Percentiles rank a stretch among this genome's conserved stretches.
Evolutionary conservation across 2,113 vertebrate genomes (phyloP).

Genomic region (Aphelocoma coerulescens): DNA sequence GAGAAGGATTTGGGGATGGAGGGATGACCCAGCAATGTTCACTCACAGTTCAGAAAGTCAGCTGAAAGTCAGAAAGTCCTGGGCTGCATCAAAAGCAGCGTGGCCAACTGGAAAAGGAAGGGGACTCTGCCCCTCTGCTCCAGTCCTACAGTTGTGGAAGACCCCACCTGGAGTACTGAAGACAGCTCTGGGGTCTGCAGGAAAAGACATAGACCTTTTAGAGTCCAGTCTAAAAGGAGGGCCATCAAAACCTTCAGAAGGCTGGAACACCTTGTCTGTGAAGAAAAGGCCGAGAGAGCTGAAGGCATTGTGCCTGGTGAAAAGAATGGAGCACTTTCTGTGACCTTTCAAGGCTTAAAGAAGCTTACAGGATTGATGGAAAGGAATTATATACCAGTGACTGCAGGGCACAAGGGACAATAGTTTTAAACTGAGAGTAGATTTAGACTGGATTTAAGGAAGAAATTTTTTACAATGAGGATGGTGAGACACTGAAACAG

Average conservation of each 20-base stretch:
- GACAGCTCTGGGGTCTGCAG: neutral
- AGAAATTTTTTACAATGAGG: neutral
- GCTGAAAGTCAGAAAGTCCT: no score
- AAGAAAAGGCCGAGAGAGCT: neutral
- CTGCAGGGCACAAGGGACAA: neutral
- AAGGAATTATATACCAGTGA: neutral
- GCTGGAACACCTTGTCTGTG: neutral
- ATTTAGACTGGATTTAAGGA: neutral
- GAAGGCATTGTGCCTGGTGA: rapidly evolving
- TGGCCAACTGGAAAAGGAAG: neutral
- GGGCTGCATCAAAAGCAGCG: neutral
- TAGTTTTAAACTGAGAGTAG: neutral
- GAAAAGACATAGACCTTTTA: neutral
- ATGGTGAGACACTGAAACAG: neutral
- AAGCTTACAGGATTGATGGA: neutral
- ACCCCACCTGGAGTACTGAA: neutral
- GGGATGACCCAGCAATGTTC: neutral
- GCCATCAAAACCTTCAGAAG: neutral
- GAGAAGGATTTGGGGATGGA: neutral
- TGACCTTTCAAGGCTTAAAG: neutral
- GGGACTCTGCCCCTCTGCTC: neutral
- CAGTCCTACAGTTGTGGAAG: neutral
- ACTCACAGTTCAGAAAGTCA: neutral
- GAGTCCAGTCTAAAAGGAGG: neutral
- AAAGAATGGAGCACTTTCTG: neutral